A percentile compares a stretch with the other conserved stretches of the same genome.
These are phyloP conservation scores for Polyploca ridens DNA, from an alignment of 2,888 invertebrate species.

Conservation along the genomic window DNA sequence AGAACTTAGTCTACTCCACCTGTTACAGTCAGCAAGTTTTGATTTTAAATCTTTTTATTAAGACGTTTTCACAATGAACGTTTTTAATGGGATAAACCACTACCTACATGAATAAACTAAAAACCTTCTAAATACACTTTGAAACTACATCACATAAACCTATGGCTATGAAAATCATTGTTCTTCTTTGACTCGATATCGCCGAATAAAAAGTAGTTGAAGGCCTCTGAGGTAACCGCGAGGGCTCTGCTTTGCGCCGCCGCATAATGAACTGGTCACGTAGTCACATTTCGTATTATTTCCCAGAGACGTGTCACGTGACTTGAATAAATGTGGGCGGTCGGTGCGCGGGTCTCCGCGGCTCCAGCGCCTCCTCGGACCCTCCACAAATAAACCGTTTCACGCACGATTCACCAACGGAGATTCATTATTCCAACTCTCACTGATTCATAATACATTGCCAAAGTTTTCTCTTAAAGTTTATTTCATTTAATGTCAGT, in stretches of 20 bases:
- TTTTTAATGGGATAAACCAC: neutral
- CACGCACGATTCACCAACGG: slow-evolving; percentile 80
- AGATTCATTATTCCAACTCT: slow-evolving; percentile 83
- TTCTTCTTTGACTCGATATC: slow-evolving; percentile 14
- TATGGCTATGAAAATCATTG: neutral
- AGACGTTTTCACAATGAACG: too few species aligned
- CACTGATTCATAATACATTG: slow-evolving; percentile 70
- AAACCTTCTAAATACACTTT: neutral
- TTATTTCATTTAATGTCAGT: slow-evolving; percentile 35
- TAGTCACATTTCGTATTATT: slow-evolving; percentile 85
- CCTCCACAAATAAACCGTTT: slow-evolving; percentile 83
- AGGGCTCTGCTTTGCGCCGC: slow-evolving; percentile 64
- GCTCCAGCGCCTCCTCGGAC: slow-evolving; percentile 69
- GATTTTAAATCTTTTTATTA: too few species aligned
- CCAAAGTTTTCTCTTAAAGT: slow-evolving; percentile 44
- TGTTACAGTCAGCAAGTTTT: too few species aligned
- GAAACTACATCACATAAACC: neutral
- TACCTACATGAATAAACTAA: neutral
- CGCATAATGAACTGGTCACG: slow-evolving; percentile 84
- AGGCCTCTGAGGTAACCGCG: slow-evolving; percentile 58
- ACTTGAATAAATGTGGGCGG: slow-evolving; percentile 78
- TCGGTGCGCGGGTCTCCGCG: slow-evolving; percentile 57
- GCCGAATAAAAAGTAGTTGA: slow-evolving; percentile 45
- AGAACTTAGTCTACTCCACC: too few species aligned
- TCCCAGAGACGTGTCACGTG: slow-evolving; percentile 82